Conservation (phyloP, 2,888 invertebrate species). For the Odontocerum albicorne region DNA sequence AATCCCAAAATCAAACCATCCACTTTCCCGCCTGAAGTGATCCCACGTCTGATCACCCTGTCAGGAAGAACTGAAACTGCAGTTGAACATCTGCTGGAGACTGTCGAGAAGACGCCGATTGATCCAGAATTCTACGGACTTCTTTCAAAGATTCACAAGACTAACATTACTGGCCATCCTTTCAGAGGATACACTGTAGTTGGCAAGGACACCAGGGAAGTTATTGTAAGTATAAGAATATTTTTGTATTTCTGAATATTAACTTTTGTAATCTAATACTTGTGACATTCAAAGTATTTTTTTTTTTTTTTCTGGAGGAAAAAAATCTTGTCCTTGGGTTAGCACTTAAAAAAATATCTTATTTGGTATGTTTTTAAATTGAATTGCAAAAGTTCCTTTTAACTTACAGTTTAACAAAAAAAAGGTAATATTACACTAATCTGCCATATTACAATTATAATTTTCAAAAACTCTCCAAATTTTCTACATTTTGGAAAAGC, state of each 20-base stretch:
- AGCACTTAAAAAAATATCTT: no score
- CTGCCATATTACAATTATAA: no score
- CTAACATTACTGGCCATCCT: conserved; percentile 73
- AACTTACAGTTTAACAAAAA: no score
- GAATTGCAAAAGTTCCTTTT: no score
- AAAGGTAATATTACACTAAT: no score
- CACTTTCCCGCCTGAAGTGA: conserved; percentile 47
- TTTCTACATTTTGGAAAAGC: no score
- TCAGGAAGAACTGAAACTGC: conserved; percentile 87
- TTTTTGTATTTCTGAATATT: not conserved
- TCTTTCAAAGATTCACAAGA: conserved; percentile 72
- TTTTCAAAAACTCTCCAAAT: no score
- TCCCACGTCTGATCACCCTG: conserved; percentile 72
- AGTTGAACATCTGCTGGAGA: conserved; percentile 65
- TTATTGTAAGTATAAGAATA: conserved; percentile 43
- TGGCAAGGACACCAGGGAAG: conserved; percentile 59
- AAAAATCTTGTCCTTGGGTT: no score
- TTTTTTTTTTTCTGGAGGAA: no score
- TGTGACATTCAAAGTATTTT: no score
- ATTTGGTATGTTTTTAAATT: no score
- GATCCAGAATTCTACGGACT: conserved; percentile 78
- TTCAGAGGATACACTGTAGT: conserved; percentile 82
- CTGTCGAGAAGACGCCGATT: conserved; percentile 59
- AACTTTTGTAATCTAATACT: no score
- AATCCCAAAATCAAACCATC: conserved; percentile 71